A percentile compares a stretch with the other conserved stretches of the same genome.
phyloP scores from a whole-genome alignment of 1,140 invertebrate genomes.

The Pseudomyrmex cubaensis region DNA sequence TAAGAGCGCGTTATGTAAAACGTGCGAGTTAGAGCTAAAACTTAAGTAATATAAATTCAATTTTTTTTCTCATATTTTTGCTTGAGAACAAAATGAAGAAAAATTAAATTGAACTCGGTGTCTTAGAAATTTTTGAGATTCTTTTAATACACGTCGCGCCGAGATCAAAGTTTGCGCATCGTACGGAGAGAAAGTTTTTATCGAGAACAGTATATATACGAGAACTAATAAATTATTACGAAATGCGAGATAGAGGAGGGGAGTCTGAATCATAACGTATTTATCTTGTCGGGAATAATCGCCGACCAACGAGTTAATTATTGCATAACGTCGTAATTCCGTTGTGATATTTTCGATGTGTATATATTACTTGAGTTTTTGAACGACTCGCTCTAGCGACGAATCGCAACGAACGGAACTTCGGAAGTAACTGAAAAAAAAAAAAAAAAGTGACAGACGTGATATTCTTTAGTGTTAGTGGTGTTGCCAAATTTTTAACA shows the following conservation, averaged over 20 bases:
- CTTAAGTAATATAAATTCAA: not conserved
- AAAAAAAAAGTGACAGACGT: conserved; percentile 65
- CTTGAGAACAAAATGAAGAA: not conserved
- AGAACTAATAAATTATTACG: no score
- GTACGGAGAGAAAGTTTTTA: no score
- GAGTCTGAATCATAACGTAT: no score
- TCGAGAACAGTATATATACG: no score
- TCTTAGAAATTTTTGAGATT: no score
- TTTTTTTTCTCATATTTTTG: not conserved
- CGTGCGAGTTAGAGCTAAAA: not conserved
- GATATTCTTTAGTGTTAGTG: conserved; percentile 53
- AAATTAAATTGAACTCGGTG: not conserved
- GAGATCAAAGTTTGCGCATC: no score
- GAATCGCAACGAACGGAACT: conserved; percentile 36
- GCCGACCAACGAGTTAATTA: no score
- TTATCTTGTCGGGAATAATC: no score
- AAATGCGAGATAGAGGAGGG: no score
- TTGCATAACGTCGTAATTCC: no score
- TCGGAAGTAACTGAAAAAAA: conserved; percentile 42
- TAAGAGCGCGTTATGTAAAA: conserved; percentile 9
- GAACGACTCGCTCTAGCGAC: not conserved
- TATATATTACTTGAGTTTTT: not conserved
- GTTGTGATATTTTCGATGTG: not conserved
- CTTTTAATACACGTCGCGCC: no score
- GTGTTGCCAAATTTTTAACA: conserved; percentile 28